Evolutionary conservation across 2,113 vertebrate species (phyloP).

Genomic region (Cettia cetti): DNA sequence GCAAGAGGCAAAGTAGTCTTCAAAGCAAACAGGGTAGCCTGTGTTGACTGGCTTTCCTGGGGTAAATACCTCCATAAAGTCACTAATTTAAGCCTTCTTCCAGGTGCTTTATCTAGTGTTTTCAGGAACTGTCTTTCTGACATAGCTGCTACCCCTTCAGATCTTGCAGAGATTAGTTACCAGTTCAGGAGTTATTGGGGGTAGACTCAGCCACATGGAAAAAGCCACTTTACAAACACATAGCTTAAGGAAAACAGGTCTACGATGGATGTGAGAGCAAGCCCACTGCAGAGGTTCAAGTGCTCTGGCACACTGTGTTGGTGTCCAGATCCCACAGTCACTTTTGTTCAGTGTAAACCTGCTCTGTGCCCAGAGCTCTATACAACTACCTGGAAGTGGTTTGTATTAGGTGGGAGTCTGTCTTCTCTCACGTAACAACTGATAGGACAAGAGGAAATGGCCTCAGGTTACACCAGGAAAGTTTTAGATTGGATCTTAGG

Average conservation of each 20-base stretch:
- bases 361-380: background rate
- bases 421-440: background rate
- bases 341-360: background rate
- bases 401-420: background rate
- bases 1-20: background rate
- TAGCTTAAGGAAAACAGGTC: background rate
- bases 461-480: background rate
- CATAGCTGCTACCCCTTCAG: background rate
- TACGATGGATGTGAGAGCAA: fast-evolving
- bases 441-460: background rate
- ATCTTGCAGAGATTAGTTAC: background rate
- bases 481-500: background rate
- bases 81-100: background rate
- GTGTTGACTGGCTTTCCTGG: background rate
- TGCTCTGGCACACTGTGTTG: background rate
- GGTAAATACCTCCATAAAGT: background rate
- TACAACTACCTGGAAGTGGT: background rate
- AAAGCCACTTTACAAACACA: background rate
- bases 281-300: background rate
- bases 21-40: background rate
- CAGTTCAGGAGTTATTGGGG: background rate
- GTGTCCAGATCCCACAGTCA: background rate
- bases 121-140: background rate
- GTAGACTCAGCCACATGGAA: background rate
- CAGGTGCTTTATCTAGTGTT: background rate